These are phyloP conservation scores for Microctenopoma steveboyesi DNA, from an alignment of 2,797 vertebrate genomes.

Conservation along the genomic window DNA sequence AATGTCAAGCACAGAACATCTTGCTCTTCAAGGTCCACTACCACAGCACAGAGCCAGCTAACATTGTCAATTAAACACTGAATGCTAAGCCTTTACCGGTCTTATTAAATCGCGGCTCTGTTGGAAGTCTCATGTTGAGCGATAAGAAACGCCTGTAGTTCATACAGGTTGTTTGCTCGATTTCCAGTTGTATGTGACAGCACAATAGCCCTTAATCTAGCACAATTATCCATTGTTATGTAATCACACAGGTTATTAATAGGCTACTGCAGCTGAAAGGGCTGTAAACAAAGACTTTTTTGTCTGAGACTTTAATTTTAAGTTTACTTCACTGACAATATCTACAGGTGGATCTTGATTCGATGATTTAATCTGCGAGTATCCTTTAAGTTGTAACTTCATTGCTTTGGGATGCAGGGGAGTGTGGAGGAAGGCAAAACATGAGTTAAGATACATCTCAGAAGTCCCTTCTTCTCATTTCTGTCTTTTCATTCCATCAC, in stretches of 20 bases:
- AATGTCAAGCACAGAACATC: slow-evolving; percentile 52
- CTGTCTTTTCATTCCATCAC: slow-evolving; percentile 46
- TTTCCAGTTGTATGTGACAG: slow-evolving; percentile 27
- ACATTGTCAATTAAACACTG: slow-evolving; percentile 68
- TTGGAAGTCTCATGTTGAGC: slow-evolving; percentile 36
- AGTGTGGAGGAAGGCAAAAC: slow-evolving; percentile 36
- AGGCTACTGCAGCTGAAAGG: slow-evolving; percentile 6
- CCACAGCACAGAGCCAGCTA: slow-evolving; percentile 66
- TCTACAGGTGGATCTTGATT: slow-evolving; percentile 27
- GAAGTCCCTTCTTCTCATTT: slow-evolving; percentile 43
- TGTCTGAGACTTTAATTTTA: slow-evolving; percentile 17
- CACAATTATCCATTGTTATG: slow-evolving; percentile 33
- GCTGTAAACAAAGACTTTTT: slow-evolving; percentile 15
- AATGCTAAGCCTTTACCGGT: slow-evolving; percentile 56
- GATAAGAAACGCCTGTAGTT: slow-evolving; percentile 41
- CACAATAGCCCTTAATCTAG: slow-evolving; percentile 47
- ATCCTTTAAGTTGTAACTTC: slow-evolving; percentile 36
- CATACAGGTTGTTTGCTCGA: slow-evolving; percentile 31
- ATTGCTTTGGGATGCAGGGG: slow-evolving; percentile 10
- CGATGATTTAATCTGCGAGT: slow-evolving; percentile 16
- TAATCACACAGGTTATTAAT: slow-evolving; percentile 42
- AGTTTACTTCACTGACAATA: slow-evolving; percentile 20
- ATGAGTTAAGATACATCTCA: slow-evolving; percentile 53
- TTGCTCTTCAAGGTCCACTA: slow-evolving; percentile 71
- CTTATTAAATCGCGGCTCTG: slow-evolving; percentile 24